Base-by-base conservation (phyloP, 2,888 invertebrate genomes). In the Nasonia oneida region DNA sequence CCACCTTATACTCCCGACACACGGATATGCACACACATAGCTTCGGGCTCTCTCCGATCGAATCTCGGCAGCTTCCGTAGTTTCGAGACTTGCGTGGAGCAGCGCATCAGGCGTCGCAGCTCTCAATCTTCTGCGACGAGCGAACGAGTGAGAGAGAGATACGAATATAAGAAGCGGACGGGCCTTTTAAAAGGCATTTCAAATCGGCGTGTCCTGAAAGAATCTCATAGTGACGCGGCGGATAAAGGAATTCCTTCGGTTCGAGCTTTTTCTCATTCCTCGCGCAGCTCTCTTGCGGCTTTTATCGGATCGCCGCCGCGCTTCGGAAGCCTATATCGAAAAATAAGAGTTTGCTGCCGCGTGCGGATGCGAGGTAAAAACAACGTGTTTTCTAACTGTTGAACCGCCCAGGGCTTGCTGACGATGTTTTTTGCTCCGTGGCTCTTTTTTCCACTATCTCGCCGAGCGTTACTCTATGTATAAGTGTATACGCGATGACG, bases 151-250 rank as follows among this genome's bases (percentile, higher is more conserved):
- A 79, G 73, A 29, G 15, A 53, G 6, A 53, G 15, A 53, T 53
- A 53, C 10, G 29, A 5, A 76, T 10, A 76, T 10, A 64, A 71
- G 67, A 74, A 50, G 83, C 53, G 81, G 73, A 87, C 81, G 87
- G 82, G 71, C 78, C 88, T 89, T 89, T 90, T 90, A 91, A 91
- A 91, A 91, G 91, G 91, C 89, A 91, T 91, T 92, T 91, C 92
- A 91, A 92, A 92, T 92, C 91, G 90, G 90, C 90, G 90, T 91
- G 91, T 90, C 90, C 89, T 89, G 90, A 91, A 93, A 91, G 93
- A 93, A 93, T 92, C 91, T 91, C 91, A 92, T 92, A 92, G 92
- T 91, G 91, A 92, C 89, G 91, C 90, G 89, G 90, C 90, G 89
- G 90, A 93, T 92, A 93, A 93, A 93, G 90, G 91, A 90, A 93